Evolutionary conservation across 2,113 vertebrate species (phyloP).

Genomic region (Hippocampus mohnikei): DNA sequence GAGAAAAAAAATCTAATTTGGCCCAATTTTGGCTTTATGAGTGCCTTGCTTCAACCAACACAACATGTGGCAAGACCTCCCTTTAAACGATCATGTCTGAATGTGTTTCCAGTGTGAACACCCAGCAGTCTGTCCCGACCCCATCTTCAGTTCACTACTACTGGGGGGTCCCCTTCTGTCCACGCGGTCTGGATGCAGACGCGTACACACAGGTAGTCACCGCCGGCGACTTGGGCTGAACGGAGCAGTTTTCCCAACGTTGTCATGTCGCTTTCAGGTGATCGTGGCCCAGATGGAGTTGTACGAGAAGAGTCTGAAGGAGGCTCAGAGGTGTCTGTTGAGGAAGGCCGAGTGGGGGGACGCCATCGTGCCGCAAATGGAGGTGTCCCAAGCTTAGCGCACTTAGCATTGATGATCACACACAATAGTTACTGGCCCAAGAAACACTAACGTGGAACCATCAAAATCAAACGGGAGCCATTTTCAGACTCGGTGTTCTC

Average conservation of each 20-base stretch:
- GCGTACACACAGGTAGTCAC: constrained; percentile 80
- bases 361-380: constrained; percentile 72
- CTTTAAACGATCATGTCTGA: not conserved
- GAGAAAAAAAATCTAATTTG: too few species aligned
- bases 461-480: not conserved
- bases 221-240: not conserved
- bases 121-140: not conserved
- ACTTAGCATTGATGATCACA: not conserved
- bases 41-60: not conserved
- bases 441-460: not conserved
- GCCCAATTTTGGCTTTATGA: too few species aligned
- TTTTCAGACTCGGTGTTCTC: not conserved
- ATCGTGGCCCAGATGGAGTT: constrained; percentile 92
- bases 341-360: constrained; percentile 84
- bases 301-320: constrained; percentile 88
- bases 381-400: constrained; percentile 22
- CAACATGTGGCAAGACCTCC: not conserved
- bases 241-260: not conserved
- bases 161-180: constrained; percentile 96
- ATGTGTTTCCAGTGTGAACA: not conserved
- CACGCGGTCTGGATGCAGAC: constrained; percentile 84
- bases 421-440: not conserved
- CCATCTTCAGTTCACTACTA: constrained; percentile 81
- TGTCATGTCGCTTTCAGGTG: constrained; percentile 63
- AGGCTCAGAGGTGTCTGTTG: constrained; percentile 82